Conservation (phyloP, 2,888 invertebrate genomes). For the Epiblema foenella region DNA sequence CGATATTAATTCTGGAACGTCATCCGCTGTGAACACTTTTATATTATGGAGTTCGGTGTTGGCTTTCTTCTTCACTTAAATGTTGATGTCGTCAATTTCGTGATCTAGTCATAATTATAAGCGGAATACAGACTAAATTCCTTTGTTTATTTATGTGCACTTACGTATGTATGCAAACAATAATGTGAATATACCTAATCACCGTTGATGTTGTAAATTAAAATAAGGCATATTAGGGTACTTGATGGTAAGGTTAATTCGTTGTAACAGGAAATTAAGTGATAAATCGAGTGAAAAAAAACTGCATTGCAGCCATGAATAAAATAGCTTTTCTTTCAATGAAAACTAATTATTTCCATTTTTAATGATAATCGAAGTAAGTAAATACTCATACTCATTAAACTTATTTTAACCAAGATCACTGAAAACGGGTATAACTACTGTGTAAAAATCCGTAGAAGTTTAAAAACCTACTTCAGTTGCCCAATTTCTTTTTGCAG, state of each 20-base stretch:
- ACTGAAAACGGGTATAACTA: not conserved
- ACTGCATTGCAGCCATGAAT: not conserved
- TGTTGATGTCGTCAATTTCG: conserved; percentile 53
- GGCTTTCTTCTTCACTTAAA: conserved; percentile 74
- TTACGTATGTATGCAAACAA: conserved; percentile 61
- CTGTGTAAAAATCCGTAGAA: not conserved
- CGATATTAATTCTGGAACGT: conserved; percentile 64
- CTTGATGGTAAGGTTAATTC: conserved; percentile 43
- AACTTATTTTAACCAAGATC: not conserved
- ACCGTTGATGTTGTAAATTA: conserved; percentile 65
- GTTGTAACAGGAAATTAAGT: conserved; percentile 38
- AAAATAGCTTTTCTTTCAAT: not conserved
- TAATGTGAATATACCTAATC: conserved; percentile 61
- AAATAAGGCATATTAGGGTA: conserved; percentile 43
- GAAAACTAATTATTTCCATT: not conserved
- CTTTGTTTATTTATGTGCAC: conserved; percentile 58
- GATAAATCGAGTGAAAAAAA: conserved; percentile 1
- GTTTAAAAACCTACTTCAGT: not conserved
- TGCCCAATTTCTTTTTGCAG: not conserved
- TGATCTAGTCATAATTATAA: conserved; percentile 64
- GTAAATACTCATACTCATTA: conserved; percentile 8
- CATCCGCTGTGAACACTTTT: conserved; percentile 51
- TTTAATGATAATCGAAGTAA: conserved; percentile 19
- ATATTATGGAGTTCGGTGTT: conserved; percentile 67
- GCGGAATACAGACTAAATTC: conserved; percentile 66